Evolutionary conservation across 2,113 vertebrate genomes (phyloP), one percentile per base, ranked within the genome.

Genomic region (Gobio gobio): DNA sequence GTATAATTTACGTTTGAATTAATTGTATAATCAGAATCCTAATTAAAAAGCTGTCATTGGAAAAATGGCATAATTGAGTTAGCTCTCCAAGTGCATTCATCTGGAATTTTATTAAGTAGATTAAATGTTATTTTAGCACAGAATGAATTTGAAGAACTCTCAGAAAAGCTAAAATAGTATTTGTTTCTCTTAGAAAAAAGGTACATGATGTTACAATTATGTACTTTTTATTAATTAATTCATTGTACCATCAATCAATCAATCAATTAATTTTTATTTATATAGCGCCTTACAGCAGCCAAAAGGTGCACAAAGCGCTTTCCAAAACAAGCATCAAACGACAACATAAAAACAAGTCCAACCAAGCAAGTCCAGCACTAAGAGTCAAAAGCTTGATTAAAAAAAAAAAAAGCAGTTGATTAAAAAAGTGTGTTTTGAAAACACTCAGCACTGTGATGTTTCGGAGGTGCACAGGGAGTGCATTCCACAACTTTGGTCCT

Each of bases 11-110:
- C 24, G 26, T 43, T 81, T 51, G 33, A 66, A 81, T 66, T 54
- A 84, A 66, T 14, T n/a, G 47, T 36, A 26, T 64, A 66, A 36
- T 83, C 72, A 49, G n/a, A 75, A 61, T 33, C 40, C 14, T 29
- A 24, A 74, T 84, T 63, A 76, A 49, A 64, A 84, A 64, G 14
- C 72, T 76, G 72, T 51, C 59, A 22, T 20, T 76, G 24, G 24
- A 49, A 63, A 40, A 26, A 64, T 63, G 0, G 68, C 18, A 24
- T 83, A 51, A 76, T 84, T 63, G n/a, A 76, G 64, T 76, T 51
- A 76, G 56, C 20, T 64, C 40, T 49, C 72, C 0, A 26, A 54
- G 26, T 40, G n/a, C n/a, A 40, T 70, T 45, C 18, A 73, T 47
- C 13, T 43, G 20, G 16, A 56, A 79, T 59, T 66, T 4, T 70